phyloP scores from a whole-genome alignment of 2,888 invertebrate genomes.

The Acleris holmiana region DNA sequence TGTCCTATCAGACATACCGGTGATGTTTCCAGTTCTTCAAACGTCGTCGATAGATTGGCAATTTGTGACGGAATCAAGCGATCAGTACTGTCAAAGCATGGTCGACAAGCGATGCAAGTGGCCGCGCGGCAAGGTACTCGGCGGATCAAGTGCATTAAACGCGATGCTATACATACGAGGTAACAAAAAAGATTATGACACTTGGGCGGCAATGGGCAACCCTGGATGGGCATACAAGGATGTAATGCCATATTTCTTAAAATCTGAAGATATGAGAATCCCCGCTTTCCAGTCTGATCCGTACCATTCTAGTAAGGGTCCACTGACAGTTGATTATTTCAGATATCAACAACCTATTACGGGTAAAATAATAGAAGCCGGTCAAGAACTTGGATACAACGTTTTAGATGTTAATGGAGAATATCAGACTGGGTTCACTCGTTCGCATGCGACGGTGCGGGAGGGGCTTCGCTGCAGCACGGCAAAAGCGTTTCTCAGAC shows the following conservation, averaged over 20 bases:
- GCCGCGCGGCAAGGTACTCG: constrained; percentile 92
- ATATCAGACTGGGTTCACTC: constrained; percentile 91
- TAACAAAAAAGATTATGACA: constrained; percentile 92
- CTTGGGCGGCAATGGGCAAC: constrained; percentile 91
- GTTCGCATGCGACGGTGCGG: constrained; percentile 90
- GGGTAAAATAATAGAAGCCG: constrained; percentile 88
- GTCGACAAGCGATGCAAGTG: constrained; percentile 86
- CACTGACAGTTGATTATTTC: constrained; percentile 89
- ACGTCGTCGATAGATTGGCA: constrained; percentile 92
- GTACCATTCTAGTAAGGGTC: constrained; percentile 90
- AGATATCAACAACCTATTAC: constrained; percentile 88
- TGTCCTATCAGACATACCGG: constrained; percentile 88
- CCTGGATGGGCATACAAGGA: constrained; percentile 91
- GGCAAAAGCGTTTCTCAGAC: constrained; percentile 91
- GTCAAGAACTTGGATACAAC: constrained; percentile 87
- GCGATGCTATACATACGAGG: constrained; percentile 96
- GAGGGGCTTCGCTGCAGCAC: constrained; percentile 93
- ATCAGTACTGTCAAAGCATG: constrained; percentile 88
- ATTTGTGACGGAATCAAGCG: constrained; percentile 89
- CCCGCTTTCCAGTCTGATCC: constrained; percentile 81
- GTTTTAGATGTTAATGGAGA: constrained; percentile 90
- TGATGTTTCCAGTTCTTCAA: constrained; percentile 89
- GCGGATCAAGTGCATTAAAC: constrained; percentile 93
- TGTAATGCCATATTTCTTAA: constrained; percentile 90
- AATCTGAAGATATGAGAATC: constrained; percentile 91